Percentiles rank a stretch among this genome's conserved stretches.
Conservation (phyloP, 2,888 invertebrate genomes). For the Athalia rosae region DNA sequence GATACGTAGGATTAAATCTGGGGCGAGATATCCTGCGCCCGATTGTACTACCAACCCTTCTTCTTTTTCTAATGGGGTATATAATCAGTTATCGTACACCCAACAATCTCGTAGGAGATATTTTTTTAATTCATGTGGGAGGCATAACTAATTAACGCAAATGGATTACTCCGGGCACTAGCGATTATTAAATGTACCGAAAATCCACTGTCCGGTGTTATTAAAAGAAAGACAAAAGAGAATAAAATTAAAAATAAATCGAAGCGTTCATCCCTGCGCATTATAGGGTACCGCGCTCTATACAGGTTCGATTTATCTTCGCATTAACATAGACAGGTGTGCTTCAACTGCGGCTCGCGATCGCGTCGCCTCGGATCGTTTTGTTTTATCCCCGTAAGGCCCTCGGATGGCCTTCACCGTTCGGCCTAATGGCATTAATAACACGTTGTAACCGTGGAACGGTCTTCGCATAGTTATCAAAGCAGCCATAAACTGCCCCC, state of each 20-base stretch:
- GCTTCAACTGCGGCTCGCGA: not conserved
- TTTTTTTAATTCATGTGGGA: conserved; percentile 21
- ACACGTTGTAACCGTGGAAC: conserved; percentile 50
- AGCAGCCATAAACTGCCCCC: not conserved
- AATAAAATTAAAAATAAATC: conserved; percentile 12
- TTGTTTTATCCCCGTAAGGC: not conserved
- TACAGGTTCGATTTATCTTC: conserved; percentile 46
- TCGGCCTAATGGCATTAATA: conserved; percentile 53
- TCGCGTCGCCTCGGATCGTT: not conserved
- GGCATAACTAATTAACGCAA: conserved; percentile 28
- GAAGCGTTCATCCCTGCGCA: conserved; percentile 28
- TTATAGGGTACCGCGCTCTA: no score
- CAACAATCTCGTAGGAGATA: not conserved
- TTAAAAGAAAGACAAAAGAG: no score
- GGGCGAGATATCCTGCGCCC: not conserved
- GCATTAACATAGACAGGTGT: conserved; percentile 52
- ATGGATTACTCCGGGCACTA: not conserved
- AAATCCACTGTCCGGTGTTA: conserved; percentile 3
- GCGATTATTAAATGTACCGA: conserved; percentile 35
- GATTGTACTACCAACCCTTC: conserved; percentile 18
- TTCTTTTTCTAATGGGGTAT: conserved; percentile 21
- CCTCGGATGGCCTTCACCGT: conserved; percentile 46
- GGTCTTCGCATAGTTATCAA: conserved; percentile 51
- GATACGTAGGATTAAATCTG: not conserved
- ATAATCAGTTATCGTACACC: not conserved